These are phyloP conservation scores for Rhinella marina DNA, from an alignment of 2,797 vertebrate genomes.

Conservation along the genomic window DNA sequence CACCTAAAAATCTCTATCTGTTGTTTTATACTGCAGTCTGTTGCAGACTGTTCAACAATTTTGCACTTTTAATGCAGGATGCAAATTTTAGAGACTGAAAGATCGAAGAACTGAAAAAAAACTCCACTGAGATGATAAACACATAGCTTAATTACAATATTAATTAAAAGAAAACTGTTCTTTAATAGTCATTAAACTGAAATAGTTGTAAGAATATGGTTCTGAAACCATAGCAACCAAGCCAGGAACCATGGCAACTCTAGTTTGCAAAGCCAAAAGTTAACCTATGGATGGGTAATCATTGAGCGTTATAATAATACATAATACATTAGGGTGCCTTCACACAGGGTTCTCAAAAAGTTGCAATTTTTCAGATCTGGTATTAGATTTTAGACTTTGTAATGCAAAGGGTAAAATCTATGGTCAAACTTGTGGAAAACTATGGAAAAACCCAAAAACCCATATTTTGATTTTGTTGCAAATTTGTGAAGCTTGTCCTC, in stretches of 20 bases:
- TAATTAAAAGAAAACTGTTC: constrained; percentile 17
- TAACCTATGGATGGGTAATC: constrained; percentile 11
- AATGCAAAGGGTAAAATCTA: no score
- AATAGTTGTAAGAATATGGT: constrained; percentile 13
- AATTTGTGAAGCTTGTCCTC: no score
- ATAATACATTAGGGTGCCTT: background rate
- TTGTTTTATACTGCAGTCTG: background rate
- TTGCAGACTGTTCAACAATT: background rate
- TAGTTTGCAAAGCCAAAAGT: constrained; percentile 12
- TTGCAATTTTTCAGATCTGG: no score
- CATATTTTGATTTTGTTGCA: no score
- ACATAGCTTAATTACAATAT: background rate
- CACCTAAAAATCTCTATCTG: background rate
- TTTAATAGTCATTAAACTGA: constrained; percentile 7
- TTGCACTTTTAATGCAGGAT: background rate
- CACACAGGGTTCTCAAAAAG: no score
- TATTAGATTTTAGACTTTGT: no score
- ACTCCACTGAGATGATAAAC: background rate
- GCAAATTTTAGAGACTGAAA: background rate
- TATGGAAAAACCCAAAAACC: no score
- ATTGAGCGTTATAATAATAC: background rate
- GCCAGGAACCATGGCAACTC: constrained; percentile 29
- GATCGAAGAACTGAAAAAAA: background rate
- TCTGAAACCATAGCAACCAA: constrained; percentile 14
- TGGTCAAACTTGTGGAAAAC: no score